phyloP scores from a whole-genome alignment of 2,888 invertebrate genomes.

The Metopia argyrocephala region DNA sequence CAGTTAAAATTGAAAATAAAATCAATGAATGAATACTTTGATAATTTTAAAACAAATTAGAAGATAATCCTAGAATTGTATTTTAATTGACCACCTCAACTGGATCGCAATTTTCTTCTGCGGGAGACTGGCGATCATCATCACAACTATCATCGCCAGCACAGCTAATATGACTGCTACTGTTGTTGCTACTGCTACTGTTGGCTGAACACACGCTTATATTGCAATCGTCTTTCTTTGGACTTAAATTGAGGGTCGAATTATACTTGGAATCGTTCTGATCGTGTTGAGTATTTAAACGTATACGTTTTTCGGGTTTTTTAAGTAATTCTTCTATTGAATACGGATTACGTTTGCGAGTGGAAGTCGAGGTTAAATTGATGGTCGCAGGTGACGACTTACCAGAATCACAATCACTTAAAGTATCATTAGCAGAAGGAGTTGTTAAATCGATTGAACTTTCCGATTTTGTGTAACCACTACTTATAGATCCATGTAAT shows the following conservation, averaged over 20 bases:
- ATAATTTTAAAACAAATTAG: constrained; percentile 51
- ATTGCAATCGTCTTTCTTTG: constrained; percentile 63
- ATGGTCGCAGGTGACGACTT: constrained; percentile 77
- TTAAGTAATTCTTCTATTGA: constrained; percentile 92
- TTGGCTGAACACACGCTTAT: constrained; percentile 57
- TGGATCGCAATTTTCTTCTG: constrained; percentile 74
- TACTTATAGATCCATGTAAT: constrained; percentile 34
- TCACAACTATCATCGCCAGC: constrained; percentile 64
- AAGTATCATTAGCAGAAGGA: constrained; percentile 72
- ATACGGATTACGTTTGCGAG: constrained; percentile 86
- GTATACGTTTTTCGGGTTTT: constrained; percentile 83
- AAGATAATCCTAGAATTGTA: not conserved
- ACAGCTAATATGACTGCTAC: constrained; percentile 59
- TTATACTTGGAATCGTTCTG: constrained; percentile 20
- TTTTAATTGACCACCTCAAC: constrained; percentile 77
- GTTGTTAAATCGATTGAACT: constrained; percentile 77
- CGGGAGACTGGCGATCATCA: constrained; percentile 58
- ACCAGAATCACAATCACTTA: constrained; percentile 78
- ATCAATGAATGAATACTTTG: constrained; percentile 37
- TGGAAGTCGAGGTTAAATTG: constrained; percentile 58
- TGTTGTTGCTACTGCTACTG: constrained; percentile 61
- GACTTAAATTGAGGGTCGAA: not conserved
- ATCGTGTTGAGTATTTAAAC: constrained; percentile 56
- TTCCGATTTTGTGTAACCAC: constrained; percentile 75
- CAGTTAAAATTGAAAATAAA: constrained; percentile 21